A percentile compares a stretch with the other conserved stretches of the same genome.
Evolutionary conservation across 2,113 vertebrate species (phyloP).

Genomic region (Pituophis catenifer): DNA sequence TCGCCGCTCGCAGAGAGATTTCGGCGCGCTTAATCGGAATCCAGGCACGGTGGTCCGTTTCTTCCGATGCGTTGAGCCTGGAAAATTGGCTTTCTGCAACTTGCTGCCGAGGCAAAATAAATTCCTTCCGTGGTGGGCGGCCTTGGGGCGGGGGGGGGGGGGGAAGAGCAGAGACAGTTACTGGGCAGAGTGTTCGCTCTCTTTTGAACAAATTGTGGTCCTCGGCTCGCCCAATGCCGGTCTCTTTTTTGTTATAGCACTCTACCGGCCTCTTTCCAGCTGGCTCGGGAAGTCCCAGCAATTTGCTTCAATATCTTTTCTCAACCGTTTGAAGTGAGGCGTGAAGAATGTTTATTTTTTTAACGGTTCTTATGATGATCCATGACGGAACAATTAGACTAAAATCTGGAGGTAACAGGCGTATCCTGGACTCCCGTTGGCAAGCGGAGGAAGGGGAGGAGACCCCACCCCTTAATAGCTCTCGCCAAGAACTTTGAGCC

Average conservation of each 20-base stretch:
- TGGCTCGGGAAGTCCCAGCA: constrained; percentile 70
- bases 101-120: neutral
- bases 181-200: neutral
- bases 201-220: neutral
- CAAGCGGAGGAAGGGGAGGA: neutral
- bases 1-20: neutral
- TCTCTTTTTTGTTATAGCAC: constrained; percentile 53
- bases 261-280: constrained; percentile 73
- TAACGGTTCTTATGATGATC: constrained; percentile 84
- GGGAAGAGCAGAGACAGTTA: neutral
- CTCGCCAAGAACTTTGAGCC: neutral
- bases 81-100: neutral
- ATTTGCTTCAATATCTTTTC: constrained; percentile 77
- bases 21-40: neutral
- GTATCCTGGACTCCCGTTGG: neutral
- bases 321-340: constrained; percentile 84
- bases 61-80: neutral
- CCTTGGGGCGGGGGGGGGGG: neutral
- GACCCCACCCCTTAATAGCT: rapidly evolving
- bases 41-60: neutral
- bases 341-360: constrained; percentile 75
- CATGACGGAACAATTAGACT: constrained; percentile 75
- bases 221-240: neutral
- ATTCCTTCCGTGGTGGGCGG: neutral
- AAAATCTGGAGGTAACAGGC: constrained; percentile 50